Percentiles rank a stretch among this genome's conserved stretches.
Conservation (phyloP, 1,140 invertebrate species). For the Telenomus remus region DNA sequence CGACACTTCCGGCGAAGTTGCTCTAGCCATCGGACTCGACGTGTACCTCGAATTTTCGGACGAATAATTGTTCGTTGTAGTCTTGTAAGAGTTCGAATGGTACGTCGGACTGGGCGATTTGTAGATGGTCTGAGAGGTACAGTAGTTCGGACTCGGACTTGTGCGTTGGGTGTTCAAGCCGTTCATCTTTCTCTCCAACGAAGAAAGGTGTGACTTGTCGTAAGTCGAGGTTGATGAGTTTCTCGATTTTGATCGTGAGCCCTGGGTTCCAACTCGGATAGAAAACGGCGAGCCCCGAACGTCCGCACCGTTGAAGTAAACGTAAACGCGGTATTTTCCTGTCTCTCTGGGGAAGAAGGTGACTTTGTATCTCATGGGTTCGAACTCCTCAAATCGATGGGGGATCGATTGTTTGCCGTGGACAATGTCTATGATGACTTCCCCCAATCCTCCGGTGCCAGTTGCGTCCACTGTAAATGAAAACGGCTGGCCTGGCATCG, state of each 20-base stretch:
- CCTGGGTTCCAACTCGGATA: conserved; percentile 83
- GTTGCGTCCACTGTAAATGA: conserved; percentile 90
- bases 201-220: conserved; percentile 65
- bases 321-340: conserved; percentile 94
- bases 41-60: conserved; percentile 1
- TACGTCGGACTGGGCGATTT: conserved; percentile 66
- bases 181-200: conserved; percentile 69
- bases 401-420: conserved; percentile 89
- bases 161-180: conserved; percentile 61
- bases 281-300: conserved; percentile 93
- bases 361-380: conserved; percentile 88
- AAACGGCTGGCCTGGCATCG: conserved; percentile 84
- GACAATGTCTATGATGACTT: conserved; percentile 91
- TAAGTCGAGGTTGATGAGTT: conserved; percentile 62
- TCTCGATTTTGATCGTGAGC: conserved; percentile 70
- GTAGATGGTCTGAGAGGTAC: conserved; percentile 62
- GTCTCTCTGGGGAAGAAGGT: conserved; percentile 91
- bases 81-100: conserved; percentile 59
- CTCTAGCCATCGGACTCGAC: no score
- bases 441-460: conserved; percentile 90
- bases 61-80: conserved; percentile 61
- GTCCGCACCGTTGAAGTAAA: conserved; percentile 96
- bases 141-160: conserved; percentile 63
- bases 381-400: conserved; percentile 88
- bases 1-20: no score